phyloP scores from a whole-genome alignment of 2,113 vertebrate genomes.

The Clarias batrachus region DNA sequence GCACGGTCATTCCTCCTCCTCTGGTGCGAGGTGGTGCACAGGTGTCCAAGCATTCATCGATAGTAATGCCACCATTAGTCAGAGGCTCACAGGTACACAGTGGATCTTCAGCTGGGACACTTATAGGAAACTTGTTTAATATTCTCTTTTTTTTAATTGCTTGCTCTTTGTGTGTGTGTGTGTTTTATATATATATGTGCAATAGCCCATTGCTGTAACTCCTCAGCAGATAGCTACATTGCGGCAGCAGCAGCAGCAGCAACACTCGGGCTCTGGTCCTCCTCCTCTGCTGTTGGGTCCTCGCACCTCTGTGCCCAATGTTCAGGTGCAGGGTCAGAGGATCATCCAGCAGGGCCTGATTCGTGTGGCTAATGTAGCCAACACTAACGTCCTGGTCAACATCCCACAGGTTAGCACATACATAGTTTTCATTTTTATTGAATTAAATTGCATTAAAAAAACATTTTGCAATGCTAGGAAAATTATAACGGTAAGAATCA shows the following conservation, averaged over 20 bases:
- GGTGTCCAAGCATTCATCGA: constrained; percentile 78
- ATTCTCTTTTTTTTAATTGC: neutral
- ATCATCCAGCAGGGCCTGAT: constrained; percentile 98
- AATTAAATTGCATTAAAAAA: neutral
- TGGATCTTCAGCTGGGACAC: neutral
- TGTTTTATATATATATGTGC: constrained; percentile 35
- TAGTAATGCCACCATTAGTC: constrained; percentile 92
- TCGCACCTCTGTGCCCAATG: constrained; percentile 86
- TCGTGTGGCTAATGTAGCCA: constrained; percentile 91
- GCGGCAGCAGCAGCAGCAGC: constrained; percentile 88
- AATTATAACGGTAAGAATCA: neutral
- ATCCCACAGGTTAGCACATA: constrained; percentile 74
- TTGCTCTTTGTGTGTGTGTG: neutral
- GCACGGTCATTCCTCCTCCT: constrained; percentile 91
- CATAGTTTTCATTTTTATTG: neutral
- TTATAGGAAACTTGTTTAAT: neutral
- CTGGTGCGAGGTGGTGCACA: constrained; percentile 92
- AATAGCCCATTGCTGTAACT: constrained; percentile 77
- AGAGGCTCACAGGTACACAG: constrained; percentile 87
- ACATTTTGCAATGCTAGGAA: neutral
- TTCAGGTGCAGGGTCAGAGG: constrained; percentile 93
- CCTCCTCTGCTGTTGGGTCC: constrained; percentile 91
- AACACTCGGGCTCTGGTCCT: constrained; percentile 87
- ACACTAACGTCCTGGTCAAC: constrained; percentile 87
- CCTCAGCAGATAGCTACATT: constrained; percentile 90